These are phyloP conservation scores for Gallinago solitaria DNA, from an alignment of 2,797 vertebrate species.

Conservation along the genomic window DNA sequence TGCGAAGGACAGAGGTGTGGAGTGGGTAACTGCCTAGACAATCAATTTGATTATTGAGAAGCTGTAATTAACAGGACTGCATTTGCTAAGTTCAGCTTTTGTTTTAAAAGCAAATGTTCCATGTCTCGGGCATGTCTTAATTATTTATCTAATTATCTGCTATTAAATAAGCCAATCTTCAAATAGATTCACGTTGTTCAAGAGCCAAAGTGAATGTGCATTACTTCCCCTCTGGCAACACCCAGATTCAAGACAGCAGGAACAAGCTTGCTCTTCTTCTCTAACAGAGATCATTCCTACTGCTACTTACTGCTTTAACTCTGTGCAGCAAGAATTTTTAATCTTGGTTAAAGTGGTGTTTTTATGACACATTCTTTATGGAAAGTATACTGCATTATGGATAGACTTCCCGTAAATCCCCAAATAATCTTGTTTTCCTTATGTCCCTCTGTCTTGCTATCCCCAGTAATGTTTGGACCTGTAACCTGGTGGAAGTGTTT, in stretches of 20 bases:
- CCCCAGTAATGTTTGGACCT: background rate
- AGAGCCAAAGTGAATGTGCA: background rate
- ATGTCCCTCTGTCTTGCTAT: background rate
- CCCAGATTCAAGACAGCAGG: background rate
- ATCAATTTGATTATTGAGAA: background rate
- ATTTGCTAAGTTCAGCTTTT: background rate
- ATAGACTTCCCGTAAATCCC: background rate
- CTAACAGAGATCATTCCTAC: background rate
- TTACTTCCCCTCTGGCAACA: background rate
- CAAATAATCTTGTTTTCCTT: background rate
- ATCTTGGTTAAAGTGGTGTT: background rate
- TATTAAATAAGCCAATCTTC: background rate
- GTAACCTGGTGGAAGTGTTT: background rate
- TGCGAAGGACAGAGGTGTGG: background rate
- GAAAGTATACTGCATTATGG: background rate
- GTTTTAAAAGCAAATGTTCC: background rate
- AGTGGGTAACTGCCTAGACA: background rate
- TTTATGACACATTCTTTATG: background rate
- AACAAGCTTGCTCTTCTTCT: background rate
- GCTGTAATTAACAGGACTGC: background rate
- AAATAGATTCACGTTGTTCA: background rate
- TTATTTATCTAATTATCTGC: slow-evolving; percentile 2
- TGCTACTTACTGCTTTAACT: background rate
- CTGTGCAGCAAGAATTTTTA: too few relatives aligned
- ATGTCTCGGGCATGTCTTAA: background rate